A percentile compares a stretch with the other conserved stretches of the same genome.
Conservation (phyloP, 2,797 vertebrate genomes). For the Helicolenus hilgendorfi region DNA sequence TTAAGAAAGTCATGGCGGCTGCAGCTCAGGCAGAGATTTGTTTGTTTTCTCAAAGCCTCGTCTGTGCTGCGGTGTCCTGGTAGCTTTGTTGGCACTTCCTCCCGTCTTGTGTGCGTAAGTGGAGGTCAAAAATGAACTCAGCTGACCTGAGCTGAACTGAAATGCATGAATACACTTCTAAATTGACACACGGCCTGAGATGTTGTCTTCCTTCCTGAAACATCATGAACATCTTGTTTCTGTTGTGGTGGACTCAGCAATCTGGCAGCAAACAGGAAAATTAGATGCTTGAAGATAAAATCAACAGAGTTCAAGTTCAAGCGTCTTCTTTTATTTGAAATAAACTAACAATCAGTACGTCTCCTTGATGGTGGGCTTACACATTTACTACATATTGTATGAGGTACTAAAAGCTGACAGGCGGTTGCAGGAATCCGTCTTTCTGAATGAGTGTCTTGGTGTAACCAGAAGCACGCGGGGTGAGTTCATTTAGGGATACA, state of each 20-base stretch:
- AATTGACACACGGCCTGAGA: constrained; percentile 47
- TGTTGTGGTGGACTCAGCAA: constrained; percentile 37
- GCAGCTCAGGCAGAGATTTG: constrained; percentile 9
- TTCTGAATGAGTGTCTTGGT: constrained; percentile 77
- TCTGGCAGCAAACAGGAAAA: background rate
- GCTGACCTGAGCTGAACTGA: constrained; percentile 53
- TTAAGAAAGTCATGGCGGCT: constrained; percentile 6
- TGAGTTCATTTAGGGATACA: constrained; percentile 90
- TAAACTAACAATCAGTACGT: background rate
- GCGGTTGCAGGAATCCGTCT: constrained; percentile 52
- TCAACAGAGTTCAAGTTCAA: background rate
- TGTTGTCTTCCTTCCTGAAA: constrained; percentile 71
- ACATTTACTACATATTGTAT: constrained; percentile 29
- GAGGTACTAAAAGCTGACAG: constrained; percentile 32
- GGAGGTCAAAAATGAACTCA: constrained; percentile 56
- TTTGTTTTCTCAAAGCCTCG: constrained; percentile 49
- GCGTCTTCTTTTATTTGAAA: background rate
- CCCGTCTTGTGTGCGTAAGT: constrained; percentile 17
- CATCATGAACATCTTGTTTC: constrained; percentile 57
- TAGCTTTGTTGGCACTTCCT: constrained; percentile 41
- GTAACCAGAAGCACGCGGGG: constrained; percentile 86
- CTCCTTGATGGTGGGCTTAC: background rate
- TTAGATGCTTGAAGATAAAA: background rate
- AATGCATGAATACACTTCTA: constrained; percentile 65
- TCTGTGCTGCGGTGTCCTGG: constrained; percentile 40